phyloP scores from a whole-genome alignment of 2,797 vertebrate genomes.

The Cottoperca gobio region DNA sequence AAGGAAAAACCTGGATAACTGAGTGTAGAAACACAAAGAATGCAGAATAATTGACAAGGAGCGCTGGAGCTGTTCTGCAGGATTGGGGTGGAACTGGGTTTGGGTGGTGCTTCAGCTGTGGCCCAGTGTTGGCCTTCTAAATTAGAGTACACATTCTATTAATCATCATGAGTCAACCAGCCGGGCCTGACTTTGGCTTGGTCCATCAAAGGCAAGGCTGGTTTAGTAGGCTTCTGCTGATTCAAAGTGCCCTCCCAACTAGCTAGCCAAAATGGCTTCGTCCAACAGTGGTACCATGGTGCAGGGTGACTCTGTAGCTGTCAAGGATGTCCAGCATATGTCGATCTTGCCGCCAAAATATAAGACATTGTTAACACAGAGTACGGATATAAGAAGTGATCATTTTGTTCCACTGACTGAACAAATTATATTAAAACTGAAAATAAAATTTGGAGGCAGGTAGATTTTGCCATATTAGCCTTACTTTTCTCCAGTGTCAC shows the following conservation, averaged over 20 bases:
- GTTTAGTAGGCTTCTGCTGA: neutral
- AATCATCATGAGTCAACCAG: neutral
- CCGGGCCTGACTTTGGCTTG: neutral
- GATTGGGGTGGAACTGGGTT: neutral
- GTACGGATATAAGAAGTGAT: neutral
- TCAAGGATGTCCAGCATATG: neutral
- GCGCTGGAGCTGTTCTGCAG: neutral
- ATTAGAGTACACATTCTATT: neutral
- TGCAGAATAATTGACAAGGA: neutral
- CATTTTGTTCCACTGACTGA: neutral
- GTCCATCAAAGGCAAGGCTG: neutral
- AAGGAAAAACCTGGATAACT: neutral
- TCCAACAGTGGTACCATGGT: neutral
- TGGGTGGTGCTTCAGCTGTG: neutral
- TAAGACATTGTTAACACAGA: neutral
- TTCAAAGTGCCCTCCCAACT: neutral
- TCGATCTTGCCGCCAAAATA: neutral
- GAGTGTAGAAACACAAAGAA: neutral
- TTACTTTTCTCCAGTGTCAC: neutral
- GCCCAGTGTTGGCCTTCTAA: neutral
- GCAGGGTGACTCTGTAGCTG: neutral
- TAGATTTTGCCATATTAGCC: neutral
- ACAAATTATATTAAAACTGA: neutral
- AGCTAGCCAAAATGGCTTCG: neutral
- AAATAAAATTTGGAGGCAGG: neutral